Evolutionary conservation across 2,113 vertebrate species (phyloP), one percentile per base, ranked within the genome.

Genomic region (Miniopterus natalensis): DNA sequence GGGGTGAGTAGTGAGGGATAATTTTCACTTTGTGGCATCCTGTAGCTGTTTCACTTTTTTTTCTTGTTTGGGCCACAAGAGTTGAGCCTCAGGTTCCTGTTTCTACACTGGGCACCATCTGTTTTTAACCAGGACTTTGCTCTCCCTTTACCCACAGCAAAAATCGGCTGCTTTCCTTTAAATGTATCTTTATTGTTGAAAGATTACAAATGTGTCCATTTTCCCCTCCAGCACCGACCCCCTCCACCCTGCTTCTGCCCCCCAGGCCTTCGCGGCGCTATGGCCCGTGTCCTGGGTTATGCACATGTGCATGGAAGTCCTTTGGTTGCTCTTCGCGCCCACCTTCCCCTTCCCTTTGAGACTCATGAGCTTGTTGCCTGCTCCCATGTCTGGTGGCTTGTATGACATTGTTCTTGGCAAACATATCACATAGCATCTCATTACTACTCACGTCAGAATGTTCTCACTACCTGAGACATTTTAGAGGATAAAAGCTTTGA

Each of bases 391-490:
- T 36, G 36, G 36, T 84, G 49, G 27, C 53, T 94, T n/a, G 14
- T 47, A 14, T 17, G 36, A 10, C 21, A 31, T 27, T 84, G 42
- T 18, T 47, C 83, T 40, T 78, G 55, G 15, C 77, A 90, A 8
- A 12, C 3, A 25, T 8, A 1, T 94, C 59, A 45, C n/a, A 21
- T 3, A 31, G 14, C 53, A 51, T 53, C 31, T 75, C 17, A 49
- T 81, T 55, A 92, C 71, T 70, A 45, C 23, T 73, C 29, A 29
- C 1, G 14, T 68, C 63, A 61, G 61, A 87, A 90, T 74, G 55
- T 55, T 94, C 40, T 94, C 42, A 90, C n/a, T n/a, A 12, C 40
- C 88, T 92, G 92, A 74, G 45, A 94, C 94, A 84, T 68, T 86
- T 92, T 17, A n/a, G 2, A 1, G 21, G 18, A 18, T 40, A 66